Evolutionary conservation across 1,140 invertebrate genomes (phyloP), one percentile per base, ranked within the genome.

Genomic region (Ladona fulva): DNA sequence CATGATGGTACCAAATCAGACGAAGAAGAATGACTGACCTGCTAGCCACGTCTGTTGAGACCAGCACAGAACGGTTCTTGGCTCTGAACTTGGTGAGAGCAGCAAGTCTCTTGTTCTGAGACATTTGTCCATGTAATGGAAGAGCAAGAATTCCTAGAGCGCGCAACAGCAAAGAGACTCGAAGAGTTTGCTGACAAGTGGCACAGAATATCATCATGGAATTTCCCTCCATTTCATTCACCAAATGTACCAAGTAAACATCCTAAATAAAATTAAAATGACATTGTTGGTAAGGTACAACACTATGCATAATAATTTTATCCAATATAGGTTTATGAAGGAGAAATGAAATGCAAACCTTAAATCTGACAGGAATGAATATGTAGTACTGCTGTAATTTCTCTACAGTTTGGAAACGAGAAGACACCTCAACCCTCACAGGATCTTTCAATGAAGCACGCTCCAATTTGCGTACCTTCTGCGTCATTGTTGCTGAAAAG

Each of bases 401-500:
- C 74, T 97, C 96, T 0, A 99, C 98, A 12, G 98, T 99, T 86
- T 99, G 96, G 85, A 98, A 99, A 84, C 98, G 98, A 6, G 92
- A 96, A 0, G 95, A 97, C 0, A 98, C 95, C 85, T 99, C 97
- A 11, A 99, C 93, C 86, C 95, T 96, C 0, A 97, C 94, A 11
- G 98, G 97, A 85, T 95, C 91, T 80, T 91, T 90, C 0, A 99
- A 86, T 8, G 95, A 98, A 0, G 98, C 98, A 77, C 97, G 86
- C 84, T 99, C 97, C 24, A 99, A 85, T 86, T 99, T 99, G 80
- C 95, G 91, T 0, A 99, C 97, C 87, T 99, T 99, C 83, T 97
- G 97, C 0, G 97, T 99, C 97, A 99, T 99, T 24, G 97, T 99
- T 1, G 97, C 97, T 0, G 97, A 98, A 86, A 98, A 99, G 25